Evolutionary conservation across 1,140 invertebrate species (phyloP), one percentile per base, ranked within the genome.

Genomic region (Drosophila trapezifrons): DNA sequence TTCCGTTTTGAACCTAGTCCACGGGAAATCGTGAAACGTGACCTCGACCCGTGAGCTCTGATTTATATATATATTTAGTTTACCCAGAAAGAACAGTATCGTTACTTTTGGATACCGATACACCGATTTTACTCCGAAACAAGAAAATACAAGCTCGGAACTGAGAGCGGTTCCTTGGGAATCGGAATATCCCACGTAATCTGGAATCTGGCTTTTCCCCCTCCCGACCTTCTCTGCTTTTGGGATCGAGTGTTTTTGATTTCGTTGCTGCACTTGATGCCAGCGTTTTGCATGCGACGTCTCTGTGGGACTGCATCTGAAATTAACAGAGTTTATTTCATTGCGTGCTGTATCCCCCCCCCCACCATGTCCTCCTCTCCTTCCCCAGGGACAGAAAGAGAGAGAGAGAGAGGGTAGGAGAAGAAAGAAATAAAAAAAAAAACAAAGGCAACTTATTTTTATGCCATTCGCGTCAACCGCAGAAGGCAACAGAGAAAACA

Each of bases 311-410:
- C 63, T 85, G 78, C 79, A 80, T 71, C 83, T 85, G 83, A 78
- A 85, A 87, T 85, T 87, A 85, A 87, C 83, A 82, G 82, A 80
- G 87, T 82, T 82, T 87, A 85, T 82, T 87, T 82, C 82, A 82
- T 85, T 78, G 78, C 83, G 76, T 67, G 66, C 67, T 47, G 56
- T 38, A 40, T 49, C 47, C 63, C 42, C 38, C 3, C 35, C 9
- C 18, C 43, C 7, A 25, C 40, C 46, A 10, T 27, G 37, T 55
- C 43, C 13, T 18, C 18, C 58, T 32, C 22, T 9, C 20, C 38
- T 38, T 55, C 67, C 35, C 43, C 18, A n/a, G 66, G 27, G 57
- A 47, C 17, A 2, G 7, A 52, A 13, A 62, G n/a, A 27, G 8
- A n/a, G n/a, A 4, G 7, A 54, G 13, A 54, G 22, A 38, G 6